Evolutionary conservation across 2,797 vertebrate species (phyloP).

Genomic region (Pseudochaenichthys georgianus): DNA sequence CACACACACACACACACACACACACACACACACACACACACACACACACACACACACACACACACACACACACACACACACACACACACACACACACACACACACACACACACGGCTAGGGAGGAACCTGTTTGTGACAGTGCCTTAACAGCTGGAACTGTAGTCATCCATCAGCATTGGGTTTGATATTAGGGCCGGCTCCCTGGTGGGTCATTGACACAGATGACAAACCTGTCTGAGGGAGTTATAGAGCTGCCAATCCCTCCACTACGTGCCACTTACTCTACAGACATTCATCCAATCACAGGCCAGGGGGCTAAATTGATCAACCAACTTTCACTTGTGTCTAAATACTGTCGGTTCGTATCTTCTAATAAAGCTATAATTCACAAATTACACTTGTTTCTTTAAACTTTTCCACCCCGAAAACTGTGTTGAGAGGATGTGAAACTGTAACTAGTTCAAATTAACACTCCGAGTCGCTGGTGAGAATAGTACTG

Average conservation of each 20-base stretch:
- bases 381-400: constrained; percentile 41
- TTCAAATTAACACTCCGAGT: constrained; percentile 69
- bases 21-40: not conserved
- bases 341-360: constrained; percentile 41
- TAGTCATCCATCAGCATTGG: constrained; percentile 82
- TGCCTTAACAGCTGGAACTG: constrained; percentile 80
- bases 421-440: not conserved
- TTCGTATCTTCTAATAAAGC: constrained; percentile 52
- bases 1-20: constrained; percentile 32
- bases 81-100: constrained; percentile 24
- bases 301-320: constrained; percentile 61
- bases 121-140: constrained; percentile 60
- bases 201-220: constrained; percentile 83
- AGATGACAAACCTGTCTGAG: constrained; percentile 82
- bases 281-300: constrained; percentile 63
- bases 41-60: constrained; percentile 22
- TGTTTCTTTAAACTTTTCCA: constrained; percentile 4
- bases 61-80: too few relatives aligned
- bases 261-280: constrained; percentile 50
- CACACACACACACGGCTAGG: constrained; percentile 13
- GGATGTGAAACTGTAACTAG: constrained; percentile 33
- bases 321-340: constrained; percentile 56
- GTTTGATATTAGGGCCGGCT: constrained; percentile 81
- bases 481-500: constrained; percentile 60
- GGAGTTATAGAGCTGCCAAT: constrained; percentile 82